Base-by-base conservation (phyloP, 2,113 vertebrate genomes). In the Narcine bancroftii region DNA sequence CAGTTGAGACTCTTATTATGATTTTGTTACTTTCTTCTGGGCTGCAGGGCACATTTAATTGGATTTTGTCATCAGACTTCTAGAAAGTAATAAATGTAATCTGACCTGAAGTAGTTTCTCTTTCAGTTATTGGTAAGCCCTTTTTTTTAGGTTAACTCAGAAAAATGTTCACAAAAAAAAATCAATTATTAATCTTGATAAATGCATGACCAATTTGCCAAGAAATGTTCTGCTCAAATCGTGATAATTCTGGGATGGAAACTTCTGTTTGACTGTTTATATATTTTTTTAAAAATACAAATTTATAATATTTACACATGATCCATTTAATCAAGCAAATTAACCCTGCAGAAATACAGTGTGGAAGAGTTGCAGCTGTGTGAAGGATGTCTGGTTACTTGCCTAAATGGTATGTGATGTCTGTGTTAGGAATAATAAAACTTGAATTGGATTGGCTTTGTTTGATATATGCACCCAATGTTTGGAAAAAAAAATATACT, bases 121-220 rank as follows among this genome's bases (percentile, higher is more conserved):
- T 91, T 69, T 91, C 39, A 29, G 65, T 66, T 66, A 89, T 39
- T 63, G 60, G 47, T 85, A 85, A 85, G 50, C 81, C 81, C 66
- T 69, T 85, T 85, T 85, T 65, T 69, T 91, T 1, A 66, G 60
- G 9, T 91, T 85, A 56, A 85, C 50, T 53, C 29, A 56, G 50
- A 66, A 66, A 91, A 91, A 69, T 29, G 87, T 91, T 45, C 87
- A 66, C 39, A 63, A 56, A 42, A 81, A 69, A 91, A 66, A 66
- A 89, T 89, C 87, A 91, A 91, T 91, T 91, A 45, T 66, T 91
- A 66, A 91, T 91, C 19, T 45, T 91, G 87, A 91, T 91, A 69
- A 91, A 91, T 66, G 39, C 60, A 89, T 3, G 36, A 91, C 21
- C 26, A 42, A 39, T 42, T 69, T 91, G 87, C 56, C 87, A 91